Base-by-base conservation (phyloP, 2,888 invertebrate genomes). In the Orchesellides sinensis region DNA sequence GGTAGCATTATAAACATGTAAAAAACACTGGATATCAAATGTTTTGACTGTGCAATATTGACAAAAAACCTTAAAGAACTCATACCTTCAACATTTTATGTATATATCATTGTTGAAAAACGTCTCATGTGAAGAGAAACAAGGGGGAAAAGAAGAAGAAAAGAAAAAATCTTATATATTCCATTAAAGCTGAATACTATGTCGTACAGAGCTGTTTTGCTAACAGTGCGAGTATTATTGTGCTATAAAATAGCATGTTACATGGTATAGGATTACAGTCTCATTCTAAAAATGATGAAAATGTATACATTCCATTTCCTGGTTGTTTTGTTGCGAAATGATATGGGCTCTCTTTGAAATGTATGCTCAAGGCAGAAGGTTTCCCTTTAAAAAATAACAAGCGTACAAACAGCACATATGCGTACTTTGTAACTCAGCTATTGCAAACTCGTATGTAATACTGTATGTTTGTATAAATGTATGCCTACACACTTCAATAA, bases 281-380 rank as follows among this genome's bases (percentile, higher is more conserved):
- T 69, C 68, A 47, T 59, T 8, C 29, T 35, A 19, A n/a, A 63
- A 45, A 65, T 66, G 65, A 56, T 66, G 66, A 56, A 66, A 54
- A 56, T 66, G 75, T 75, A 75, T 75, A 65, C 75, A 75, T 75
- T 75, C 66, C 65, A 66, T 65, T 54, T 75, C 66, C 66, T 66
- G 40, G 52, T 45, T 75, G 75, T 66, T 75, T 75, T 40, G 66
- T 66, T 66, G 66, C 66, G 54, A 66, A 75, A 75, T 65, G 65
- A 75, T 66, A 45, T 56, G 63, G 29, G 19, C 49, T 52, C 21
- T 4, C 32, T 47, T n/a, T 25, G 27, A 45, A 19, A n/a, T 72
- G 47, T 65, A 52, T 35, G 74, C 74, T 74, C 40, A 35, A 65
- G 74, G 74, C 74, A 19, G 65, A 49, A 73, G 68, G 68, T 25